Evolutionary conservation across 2,113 vertebrate genomes (phyloP).

Genomic region (Lampris incognitus): DNA sequence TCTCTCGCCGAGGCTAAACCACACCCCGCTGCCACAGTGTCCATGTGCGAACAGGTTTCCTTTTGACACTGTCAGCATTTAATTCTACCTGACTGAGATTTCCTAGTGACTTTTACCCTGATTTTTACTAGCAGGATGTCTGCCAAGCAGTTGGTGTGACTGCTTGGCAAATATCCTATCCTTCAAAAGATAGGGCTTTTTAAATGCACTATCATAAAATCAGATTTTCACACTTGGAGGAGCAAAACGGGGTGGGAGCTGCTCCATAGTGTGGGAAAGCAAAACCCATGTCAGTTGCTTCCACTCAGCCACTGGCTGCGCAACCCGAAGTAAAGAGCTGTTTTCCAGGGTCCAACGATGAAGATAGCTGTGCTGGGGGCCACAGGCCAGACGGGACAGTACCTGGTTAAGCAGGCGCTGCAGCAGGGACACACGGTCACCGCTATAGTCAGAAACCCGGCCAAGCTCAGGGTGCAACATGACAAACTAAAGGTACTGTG

Average conservation of each 20-base stretch:
- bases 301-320: not conserved
- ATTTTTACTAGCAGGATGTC: not conserved
- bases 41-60: no score
- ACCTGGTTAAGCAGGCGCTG: conserved; percentile 81
- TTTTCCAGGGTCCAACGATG: conserved; percentile 68
- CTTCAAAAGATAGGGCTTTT: not conserved
- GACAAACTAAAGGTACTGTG: conserved; percentile 82
- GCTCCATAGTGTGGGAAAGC: not conserved
- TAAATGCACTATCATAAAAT: conserved; percentile 41
- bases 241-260: conserved; percentile 42
- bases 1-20: no score
- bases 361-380: conserved; percentile 83
- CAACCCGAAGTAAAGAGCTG: not conserved
- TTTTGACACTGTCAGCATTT: no score
- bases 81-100: not conserved
- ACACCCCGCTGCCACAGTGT: no score
- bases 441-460: conserved; percentile 81
- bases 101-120: not conserved
- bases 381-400: conserved; percentile 83
- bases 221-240: conserved; percentile 7
- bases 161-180: no score
- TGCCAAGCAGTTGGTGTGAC: conserved; percentile 1
- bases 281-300: fast-evolving
- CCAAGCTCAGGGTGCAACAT: conserved; percentile 77
- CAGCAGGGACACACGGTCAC: conserved; percentile 82